Percentiles rank a stretch among this genome's conserved stretches.
Evolutionary conservation across 2,888 invertebrate species (phyloP).

Genomic region (Chironomus riparius): DNA sequence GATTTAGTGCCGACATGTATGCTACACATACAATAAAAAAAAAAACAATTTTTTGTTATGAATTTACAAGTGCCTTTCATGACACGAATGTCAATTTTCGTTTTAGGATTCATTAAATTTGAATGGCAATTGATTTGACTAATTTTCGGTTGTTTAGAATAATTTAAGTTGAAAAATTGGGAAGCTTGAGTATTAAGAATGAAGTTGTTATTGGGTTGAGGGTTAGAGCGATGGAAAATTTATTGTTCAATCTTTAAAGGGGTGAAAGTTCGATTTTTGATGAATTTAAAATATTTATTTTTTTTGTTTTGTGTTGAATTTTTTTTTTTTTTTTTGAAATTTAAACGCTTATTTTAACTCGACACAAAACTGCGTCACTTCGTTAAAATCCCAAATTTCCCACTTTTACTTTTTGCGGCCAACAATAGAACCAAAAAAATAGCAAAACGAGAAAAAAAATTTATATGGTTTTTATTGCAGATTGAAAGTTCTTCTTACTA

Average conservation of each 20-base stretch:
- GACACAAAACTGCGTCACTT: too few relatives aligned
- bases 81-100: slow-evolving; percentile 24
- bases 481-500: neutral
- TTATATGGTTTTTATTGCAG: neutral
- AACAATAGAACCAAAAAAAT: neutral
- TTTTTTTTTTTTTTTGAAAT: too few relatives aligned
- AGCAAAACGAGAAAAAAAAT: neutral
- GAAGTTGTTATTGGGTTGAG: too few relatives aligned
- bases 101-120: neutral
- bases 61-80: slow-evolving; percentile 1
- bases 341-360: too few relatives aligned
- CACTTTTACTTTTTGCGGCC: too few relatives aligned
- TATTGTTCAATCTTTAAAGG: too few relatives aligned
- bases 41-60: neutral
- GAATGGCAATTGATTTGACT: slow-evolving; percentile 18
- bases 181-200: neutral
- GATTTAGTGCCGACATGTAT: neutral
- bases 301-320: too few relatives aligned
- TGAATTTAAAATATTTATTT: too few relatives aligned
- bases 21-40: neutral
- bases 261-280: too few relatives aligned
- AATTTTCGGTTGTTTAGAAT: slow-evolving; percentile 1
- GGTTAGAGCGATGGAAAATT: too few relatives aligned
- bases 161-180: neutral
- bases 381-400: too few relatives aligned